These are phyloP conservation scores for Corythoichthys intestinalis DNA, from an alignment of 2,113 vertebrate species.

Conservation along the genomic window DNA sequence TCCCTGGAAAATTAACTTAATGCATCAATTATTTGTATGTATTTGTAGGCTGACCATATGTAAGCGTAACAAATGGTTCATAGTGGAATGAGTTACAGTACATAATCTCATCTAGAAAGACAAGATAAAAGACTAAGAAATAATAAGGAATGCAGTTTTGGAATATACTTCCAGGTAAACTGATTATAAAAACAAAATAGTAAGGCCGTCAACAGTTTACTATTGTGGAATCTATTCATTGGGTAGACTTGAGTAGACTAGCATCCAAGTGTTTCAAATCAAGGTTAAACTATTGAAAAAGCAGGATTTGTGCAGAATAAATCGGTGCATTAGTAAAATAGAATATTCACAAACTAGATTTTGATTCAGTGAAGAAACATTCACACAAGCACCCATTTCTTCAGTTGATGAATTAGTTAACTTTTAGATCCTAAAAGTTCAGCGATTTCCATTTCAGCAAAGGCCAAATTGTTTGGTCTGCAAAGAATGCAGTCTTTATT, in stretches of 20 bases:
- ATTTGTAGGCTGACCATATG: not conserved
- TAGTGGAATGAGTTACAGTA: not conserved
- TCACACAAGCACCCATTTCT: not conserved
- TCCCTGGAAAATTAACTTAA: not conserved
- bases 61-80: not conserved
- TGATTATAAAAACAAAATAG: not conserved
- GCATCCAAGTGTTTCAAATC: slow-evolving; percentile 3
- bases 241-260: not conserved
- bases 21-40: slow-evolving; percentile 15
- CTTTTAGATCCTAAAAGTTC: not conserved
- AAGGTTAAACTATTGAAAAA: slow-evolving; percentile 19
- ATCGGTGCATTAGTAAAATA: slow-evolving; percentile 14
- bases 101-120: not conserved
- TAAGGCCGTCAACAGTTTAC: not conserved
- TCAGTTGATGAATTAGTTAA: not conserved
- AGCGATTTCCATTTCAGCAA: slow-evolving; percentile 28
- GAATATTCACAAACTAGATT: slow-evolving; percentile 1
- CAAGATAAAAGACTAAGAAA: not conserved
- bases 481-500: slow-evolving; percentile 70
- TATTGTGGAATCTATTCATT: slow-evolving; percentile 10
- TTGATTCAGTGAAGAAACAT: not conserved
- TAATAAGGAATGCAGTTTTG: not conserved
- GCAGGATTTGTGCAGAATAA: slow-evolving; percentile 16
- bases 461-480: slow-evolving; percentile 50
- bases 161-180: not conserved